Base-by-base conservation (phyloP, 1,140 invertebrate species). In the Hypothenemus hampei region DNA sequence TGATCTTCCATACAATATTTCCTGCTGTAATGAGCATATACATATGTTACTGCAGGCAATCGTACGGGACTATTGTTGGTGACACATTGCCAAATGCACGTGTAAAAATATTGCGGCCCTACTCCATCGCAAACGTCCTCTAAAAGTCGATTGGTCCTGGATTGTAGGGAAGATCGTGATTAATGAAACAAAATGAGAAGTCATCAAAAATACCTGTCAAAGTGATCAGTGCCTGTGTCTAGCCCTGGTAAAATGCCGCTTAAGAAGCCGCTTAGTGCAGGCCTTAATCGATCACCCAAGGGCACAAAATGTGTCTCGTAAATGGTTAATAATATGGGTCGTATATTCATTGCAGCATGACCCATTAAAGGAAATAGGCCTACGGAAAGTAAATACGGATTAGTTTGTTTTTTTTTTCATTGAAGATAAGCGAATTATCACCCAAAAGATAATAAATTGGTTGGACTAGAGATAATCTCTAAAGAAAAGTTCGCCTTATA, bases 281-380 rank as follows among this genome's bases (percentile, higher is more conserved):
- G 92, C 44, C 87, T 77, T 15, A 97, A 74, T 60, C 85, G 78
- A 60, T 84, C 81, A 23, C 87, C 85, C 31, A 97, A 75, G 8
- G 89, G 89, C 19, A 96, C 82, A 77, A 97, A 93, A 73, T 94
- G 91, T 13, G 82, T 89, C 75, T 97, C 93, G 70, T 95, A 97
- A 46, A 97, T 81, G n/a, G 79, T 82, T 45, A 97, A 70, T 33
- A 97, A 73, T 3, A 81, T 77, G 8, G 90, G 89, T 64, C 91
- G 83, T 6, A 93, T 90, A 71, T 89, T 92, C 84, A 94, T 94
- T 15, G 91, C 91, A 55, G 92, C 90, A 78, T 94, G 84, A 7
- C 86, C 83, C 58, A 97, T 77, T 20, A 97, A 70, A 26, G 93
- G 93, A 74, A 97, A 97, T 11, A 97, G 73, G 7, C 93, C 93